phyloP scores from a whole-genome alignment of 1,140 invertebrate species.

The Oppia nitens region DNA sequence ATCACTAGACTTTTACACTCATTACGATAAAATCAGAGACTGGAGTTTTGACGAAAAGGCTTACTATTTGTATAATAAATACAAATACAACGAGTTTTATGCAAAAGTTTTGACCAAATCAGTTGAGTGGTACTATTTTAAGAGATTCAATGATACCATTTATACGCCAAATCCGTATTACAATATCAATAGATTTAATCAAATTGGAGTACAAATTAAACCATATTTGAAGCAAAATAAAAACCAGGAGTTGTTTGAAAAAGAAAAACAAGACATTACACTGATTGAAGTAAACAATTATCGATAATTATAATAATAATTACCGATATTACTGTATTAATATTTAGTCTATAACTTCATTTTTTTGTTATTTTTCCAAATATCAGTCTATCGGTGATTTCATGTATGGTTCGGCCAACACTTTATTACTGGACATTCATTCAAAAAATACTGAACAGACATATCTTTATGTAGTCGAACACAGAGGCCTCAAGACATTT shows the following conservation, averaged over 20 bases:
- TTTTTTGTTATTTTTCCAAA: too few relatives aligned
- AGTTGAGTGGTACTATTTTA: constrained; percentile 1
- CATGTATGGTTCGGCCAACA: not conserved
- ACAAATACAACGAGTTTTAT: not conserved
- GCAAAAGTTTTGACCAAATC: not conserved
- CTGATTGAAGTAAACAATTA: not conserved
- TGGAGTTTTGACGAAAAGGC: not conserved
- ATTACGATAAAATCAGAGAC: constrained; percentile 4
- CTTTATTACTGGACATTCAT: not conserved
- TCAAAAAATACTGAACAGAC: not conserved
- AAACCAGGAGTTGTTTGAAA: not conserved
- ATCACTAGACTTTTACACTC: not conserved
- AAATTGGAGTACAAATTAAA: not conserved
- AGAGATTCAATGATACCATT: not conserved
- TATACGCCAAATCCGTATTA: not conserved
- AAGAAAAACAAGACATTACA: not conserved
- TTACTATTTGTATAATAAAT: not conserved
- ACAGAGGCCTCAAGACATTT: not conserved
- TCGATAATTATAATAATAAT: too few relatives aligned
- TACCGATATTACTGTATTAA: too few relatives aligned
- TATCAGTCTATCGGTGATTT: constrained; percentile 1
- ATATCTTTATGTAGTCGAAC: not conserved
- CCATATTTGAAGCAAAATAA: not conserved
- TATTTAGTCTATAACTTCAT: too few relatives aligned
- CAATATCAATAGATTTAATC: not conserved